Evolutionary conservation across 2,888 invertebrate genomes (phyloP), one percentile per base, ranked within the genome.

Genomic region (Gastracanthus pulcherrimus): DNA sequence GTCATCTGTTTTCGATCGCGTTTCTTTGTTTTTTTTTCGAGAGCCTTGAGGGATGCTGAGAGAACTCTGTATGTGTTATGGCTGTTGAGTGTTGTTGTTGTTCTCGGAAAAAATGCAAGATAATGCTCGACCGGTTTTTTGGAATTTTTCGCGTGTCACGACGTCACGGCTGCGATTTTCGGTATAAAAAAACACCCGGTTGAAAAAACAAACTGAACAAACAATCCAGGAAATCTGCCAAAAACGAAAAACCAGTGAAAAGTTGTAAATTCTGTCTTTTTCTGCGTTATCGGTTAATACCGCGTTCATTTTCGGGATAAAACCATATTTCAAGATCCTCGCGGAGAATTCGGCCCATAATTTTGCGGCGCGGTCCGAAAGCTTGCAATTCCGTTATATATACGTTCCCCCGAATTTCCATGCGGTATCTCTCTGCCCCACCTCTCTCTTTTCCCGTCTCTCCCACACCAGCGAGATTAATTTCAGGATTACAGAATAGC

Each of bases 401-500:
- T 31, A 11, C 48, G 48, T 41, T 72, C 60, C 23, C 62, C n/a
- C 6, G 9, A 69, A 67, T 80, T 80, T 74, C 34, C 60, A 70
- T 67, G 36, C 64, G 55, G 13, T 48, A 60, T 45, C 34, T 34
- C 76, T 34, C 45, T 36, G 31, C 9, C 51, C 29, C 23, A 1
- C 36, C 9, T 34, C 62, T 62, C 19, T 26, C 31, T 13, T 31
- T 23, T 31, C n/a, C 45, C 23, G 64, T 36, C 76, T 34, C 45
- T 23, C n/a, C 1, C 38, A 11, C 16, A 16, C 38, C n/a, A 13
- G 31, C 45, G 45, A 77, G 60, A 64, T 70, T 62, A 75, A 76
- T 80, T 80, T 80, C 36, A 48, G 75, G 38, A 67, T 80, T 75
- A 70, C 34, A 60, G 36, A 69, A 51, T 69, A 11, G 23, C 31